Percentiles rank a stretch among this genome's conserved stretches.
Evolutionary conservation across 2,888 invertebrate genomes (phyloP).

Genomic region (Trichogramma evanescens): DNA sequence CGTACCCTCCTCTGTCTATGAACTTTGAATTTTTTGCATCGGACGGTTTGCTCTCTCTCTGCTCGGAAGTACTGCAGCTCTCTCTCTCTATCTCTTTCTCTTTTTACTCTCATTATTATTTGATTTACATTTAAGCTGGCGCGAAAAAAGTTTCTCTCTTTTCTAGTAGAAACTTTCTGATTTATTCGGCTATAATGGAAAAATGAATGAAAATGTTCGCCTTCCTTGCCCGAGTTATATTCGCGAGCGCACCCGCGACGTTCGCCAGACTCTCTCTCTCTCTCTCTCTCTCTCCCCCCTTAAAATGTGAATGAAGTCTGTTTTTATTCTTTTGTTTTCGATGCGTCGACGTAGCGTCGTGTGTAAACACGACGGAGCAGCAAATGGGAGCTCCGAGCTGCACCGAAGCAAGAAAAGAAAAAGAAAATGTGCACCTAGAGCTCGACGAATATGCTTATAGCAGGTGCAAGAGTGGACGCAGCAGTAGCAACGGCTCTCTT

Average conservation of each 20-base stretch:
- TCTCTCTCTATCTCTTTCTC: background rate
- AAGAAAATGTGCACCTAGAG: too few relatives aligned
- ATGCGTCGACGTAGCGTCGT: background rate
- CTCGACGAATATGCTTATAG: too few relatives aligned
- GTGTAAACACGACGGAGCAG: constrained; percentile 10
- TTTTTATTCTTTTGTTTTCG: background rate
- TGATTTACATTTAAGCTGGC: constrained; percentile 19
- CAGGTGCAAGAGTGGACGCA: too few relatives aligned
- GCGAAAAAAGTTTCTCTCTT: constrained; percentile 12
- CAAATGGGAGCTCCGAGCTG: too few relatives aligned
- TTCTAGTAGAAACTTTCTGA: constrained; percentile 15
- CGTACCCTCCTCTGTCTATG: background rate
- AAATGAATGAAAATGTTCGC: constrained; percentile 19
- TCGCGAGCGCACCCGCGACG: background rate
- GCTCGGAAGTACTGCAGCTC: background rate
- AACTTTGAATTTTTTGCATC: constrained; percentile 15
- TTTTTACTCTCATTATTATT: constrained; percentile 18
- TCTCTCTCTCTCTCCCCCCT: background rate
- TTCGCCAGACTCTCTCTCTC: background rate
- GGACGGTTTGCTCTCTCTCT: constrained; percentile 4
- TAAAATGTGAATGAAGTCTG: too few relatives aligned
- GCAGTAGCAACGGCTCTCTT: constrained; percentile 1
- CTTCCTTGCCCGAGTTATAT: background rate
- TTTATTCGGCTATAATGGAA: constrained; percentile 21
- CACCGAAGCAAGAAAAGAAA: too few relatives aligned